Percentiles rank a stretch among this genome's conserved stretches.
These are phyloP conservation scores for Sesia bembeciformis DNA, from an alignment of 2,888 invertebrate species.

Conservation along the genomic window DNA sequence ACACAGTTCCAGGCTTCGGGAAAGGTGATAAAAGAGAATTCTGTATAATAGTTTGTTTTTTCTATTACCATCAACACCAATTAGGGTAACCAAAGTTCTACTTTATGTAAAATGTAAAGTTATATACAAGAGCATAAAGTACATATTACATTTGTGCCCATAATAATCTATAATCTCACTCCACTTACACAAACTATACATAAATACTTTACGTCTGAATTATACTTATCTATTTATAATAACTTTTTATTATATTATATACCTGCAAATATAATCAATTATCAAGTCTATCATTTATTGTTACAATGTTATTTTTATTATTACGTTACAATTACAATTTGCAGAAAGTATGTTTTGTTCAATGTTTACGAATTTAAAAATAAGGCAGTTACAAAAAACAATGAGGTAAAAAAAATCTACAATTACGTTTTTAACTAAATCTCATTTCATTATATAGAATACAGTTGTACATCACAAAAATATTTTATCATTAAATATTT, in stretches of 20 bases:
- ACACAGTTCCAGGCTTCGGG: too few species aligned
- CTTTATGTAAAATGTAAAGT: neutral
- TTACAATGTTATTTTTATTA: slow-evolving; percentile 18
- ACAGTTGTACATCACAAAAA: too few species aligned
- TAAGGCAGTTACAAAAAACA: too few species aligned
- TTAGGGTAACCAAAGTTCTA: too few species aligned
- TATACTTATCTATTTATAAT: slow-evolving; percentile 2
- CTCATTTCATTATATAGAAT: too few species aligned
- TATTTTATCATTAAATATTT: too few species aligned
- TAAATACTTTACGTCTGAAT: neutral
- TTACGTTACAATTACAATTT: neutral
- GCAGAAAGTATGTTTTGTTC: neutral
- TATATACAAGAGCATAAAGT: neutral
- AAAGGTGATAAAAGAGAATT: too few species aligned
- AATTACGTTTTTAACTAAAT: too few species aligned
- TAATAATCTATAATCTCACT: slow-evolving; percentile 6
- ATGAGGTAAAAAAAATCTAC: too few species aligned
- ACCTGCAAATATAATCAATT: slow-evolving; percentile 2
- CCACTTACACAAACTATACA: slow-evolving; percentile 1
- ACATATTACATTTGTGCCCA: slow-evolving; percentile 4
- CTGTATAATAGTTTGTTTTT: too few species aligned
- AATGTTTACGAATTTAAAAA: too few species aligned
- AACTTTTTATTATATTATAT: slow-evolving; percentile 4
- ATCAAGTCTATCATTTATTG: slow-evolving; percentile 27
- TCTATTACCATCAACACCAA: too few species aligned